Evolutionary conservation across 1,140 invertebrate genomes (phyloP), one percentile per base, ranked within the genome.

Genomic region (Trichonephila clavata): DNA sequence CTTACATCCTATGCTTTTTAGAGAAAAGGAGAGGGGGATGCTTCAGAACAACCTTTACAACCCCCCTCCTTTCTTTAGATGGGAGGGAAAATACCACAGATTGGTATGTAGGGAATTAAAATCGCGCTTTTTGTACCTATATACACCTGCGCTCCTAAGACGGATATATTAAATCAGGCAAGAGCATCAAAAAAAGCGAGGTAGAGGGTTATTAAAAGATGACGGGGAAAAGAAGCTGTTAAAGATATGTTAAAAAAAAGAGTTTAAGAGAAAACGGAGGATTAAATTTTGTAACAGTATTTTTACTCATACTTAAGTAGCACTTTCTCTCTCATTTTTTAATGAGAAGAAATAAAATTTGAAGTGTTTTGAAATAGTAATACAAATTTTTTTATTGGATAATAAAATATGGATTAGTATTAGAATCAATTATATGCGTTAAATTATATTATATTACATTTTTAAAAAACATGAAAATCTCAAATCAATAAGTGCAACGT

Each of bases 91-190:
- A 89, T 81, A 86, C 71, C 68, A 57, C 92, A 83, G 86, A 93
- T 89, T 89, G 80, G 68, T 89, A 89, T 89, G 91, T 65, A 87
- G 83, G 83, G 91, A 93, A 93, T 93, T 93, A 86, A 87, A 87
- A 92, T 92, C 59, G 80, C 90, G 39, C 63, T 84, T 68, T 77
- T 39, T 77, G 21, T 80, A 90, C 50, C 50, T 50, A 50, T 43
- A 27, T 80, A 71, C 88, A 90, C 88, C 88, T 90, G 88, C 88
- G 50, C 77, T 91, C 21, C 68, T 43, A 27, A 57, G 18, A 4
- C 8, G 27, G 57, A 61, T 71, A 77, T 63, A 59, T 91, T 57
- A 68, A 68, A 27, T 77, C 71, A 5, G 24, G n/a, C 24, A 50
- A 24, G 65, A n/a, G 14, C 63, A 60, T 18, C 6, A 20, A 32